Base-by-base conservation (phyloP, 2,113 vertebrate species). In the Litocranius walleri region DNA sequence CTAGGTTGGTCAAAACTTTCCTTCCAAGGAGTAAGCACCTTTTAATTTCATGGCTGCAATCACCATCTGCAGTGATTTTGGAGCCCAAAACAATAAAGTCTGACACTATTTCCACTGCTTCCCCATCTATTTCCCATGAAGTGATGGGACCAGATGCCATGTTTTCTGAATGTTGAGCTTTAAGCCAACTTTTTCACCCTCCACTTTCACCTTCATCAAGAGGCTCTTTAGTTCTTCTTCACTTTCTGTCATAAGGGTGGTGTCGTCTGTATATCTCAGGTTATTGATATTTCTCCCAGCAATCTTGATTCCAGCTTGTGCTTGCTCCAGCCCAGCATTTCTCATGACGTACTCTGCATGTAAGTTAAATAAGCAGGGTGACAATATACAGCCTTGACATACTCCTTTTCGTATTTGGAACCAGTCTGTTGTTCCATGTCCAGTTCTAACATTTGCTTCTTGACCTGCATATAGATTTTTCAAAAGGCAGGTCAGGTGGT, bases 41-140 rank as follows among this genome's bases (percentile, higher is more conserved):
- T n/a, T 67, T 9, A n/a, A 67, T 67, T n/a, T 67, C 33, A 67
- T 67, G 33, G 16, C 33, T 67, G 33, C 62, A 67, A 0, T 67
- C 3, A 67, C 33, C 33, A n/a, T 67, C 33, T n/a, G 33, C 33
- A 67, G 16, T 19, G 16, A 67, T n/a, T 17, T 67, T 67, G 0
- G 62, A 19, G 16, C 62, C 62, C 16, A 1, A 0, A 0, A 17
- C 8, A 64, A n/a, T 67, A 4, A 67, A n/a, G 7, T n/a, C 62
- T 67, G 33, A 2, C 16, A 19, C 30, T 7, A 0, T 62, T 62
- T 62, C 61, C 3, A 62, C 14, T 62, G 3, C 19, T 67, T 67
- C 33, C 33, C 7, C 33, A 67, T 19, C 33, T 67, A 67, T 67
- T 67, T n/a, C 0, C 7, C 33, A 64, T n/a, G 33, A 64, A n/a